Conservation (phyloP, 2,888 invertebrate species). For the Cyaniris semiargus region DNA sequence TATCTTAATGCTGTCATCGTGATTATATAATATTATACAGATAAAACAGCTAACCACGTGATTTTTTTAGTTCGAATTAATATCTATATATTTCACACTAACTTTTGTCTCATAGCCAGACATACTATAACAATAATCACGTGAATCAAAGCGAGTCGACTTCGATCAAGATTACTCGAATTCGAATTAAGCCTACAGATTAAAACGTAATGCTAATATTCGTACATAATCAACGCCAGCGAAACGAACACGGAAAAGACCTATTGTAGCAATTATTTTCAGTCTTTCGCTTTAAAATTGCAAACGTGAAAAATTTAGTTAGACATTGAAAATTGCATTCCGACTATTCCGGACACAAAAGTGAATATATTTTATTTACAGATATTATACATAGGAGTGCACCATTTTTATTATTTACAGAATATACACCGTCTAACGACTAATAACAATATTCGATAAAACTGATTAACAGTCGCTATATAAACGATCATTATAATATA, state of each 20-base stretch:
- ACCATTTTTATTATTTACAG: conserved; percentile 73
- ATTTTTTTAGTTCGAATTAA: too few species aligned
- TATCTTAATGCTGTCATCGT: too few species aligned
- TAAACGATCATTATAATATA: conserved; percentile 43
- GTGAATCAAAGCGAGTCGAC: not conserved
- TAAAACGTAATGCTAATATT: not conserved
- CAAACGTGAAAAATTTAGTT: conserved; percentile 27
- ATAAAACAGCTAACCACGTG: too few species aligned
- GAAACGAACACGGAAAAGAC: conserved; percentile 12
- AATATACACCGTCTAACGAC: conserved; percentile 71
- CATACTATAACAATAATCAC: not conserved
- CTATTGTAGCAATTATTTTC: not conserved
- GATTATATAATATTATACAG: too few species aligned
- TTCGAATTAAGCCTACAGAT: not conserved
- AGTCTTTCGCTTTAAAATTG: conserved; percentile 29
- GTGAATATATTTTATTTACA: conserved; percentile 45
- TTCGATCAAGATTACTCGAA: not conserved
- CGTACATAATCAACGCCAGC: conserved; percentile 14
- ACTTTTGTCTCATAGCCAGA: too few species aligned
- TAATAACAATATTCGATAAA: conserved; percentile 62
- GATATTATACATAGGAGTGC: conserved; percentile 66
- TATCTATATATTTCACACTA: too few species aligned
- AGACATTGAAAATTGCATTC: conserved; percentile 21
- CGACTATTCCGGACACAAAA: conserved; percentile 39
- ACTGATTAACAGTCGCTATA: conserved; percentile 41